Conservation (phyloP, 2,888 invertebrate genomes). For the Neuroscelio doddi region DNA sequence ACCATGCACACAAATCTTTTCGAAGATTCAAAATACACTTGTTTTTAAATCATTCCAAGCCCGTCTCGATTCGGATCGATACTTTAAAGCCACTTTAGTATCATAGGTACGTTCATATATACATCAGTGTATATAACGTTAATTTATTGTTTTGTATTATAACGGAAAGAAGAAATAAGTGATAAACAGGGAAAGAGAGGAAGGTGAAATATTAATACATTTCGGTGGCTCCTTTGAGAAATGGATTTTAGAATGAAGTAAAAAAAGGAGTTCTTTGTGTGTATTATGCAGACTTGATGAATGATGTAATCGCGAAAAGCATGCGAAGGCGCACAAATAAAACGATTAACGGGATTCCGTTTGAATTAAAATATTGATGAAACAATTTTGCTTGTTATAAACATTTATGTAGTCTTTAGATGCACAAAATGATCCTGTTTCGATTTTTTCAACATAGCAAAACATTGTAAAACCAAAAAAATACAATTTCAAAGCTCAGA, state of each 20-base stretch:
- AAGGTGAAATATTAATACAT: slow-evolving; percentile 8
- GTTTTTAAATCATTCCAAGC: slow-evolving; percentile 66
- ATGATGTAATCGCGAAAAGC: not conserved
- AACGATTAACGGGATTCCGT: slow-evolving; percentile 18
- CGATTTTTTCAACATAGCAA: too few relatives aligned
- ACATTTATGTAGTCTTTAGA: too few relatives aligned
- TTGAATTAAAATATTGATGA: too few relatives aligned
- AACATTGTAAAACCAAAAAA: too few relatives aligned
- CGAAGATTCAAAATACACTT: too few relatives aligned
- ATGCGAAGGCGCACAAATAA: slow-evolving; percentile 23
- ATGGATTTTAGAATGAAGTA: too few relatives aligned
- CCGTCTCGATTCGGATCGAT: slow-evolving; percentile 61
- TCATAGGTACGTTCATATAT: slow-evolving; percentile 12
- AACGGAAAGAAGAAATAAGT: slow-evolving; percentile 38
- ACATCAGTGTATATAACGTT: slow-evolving; percentile 52
- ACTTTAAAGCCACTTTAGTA: slow-evolving; percentile 45
- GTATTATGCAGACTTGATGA: not conserved
- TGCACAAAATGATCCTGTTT: too few relatives aligned
- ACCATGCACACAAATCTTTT: too few relatives aligned
- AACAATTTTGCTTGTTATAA: too few relatives aligned
- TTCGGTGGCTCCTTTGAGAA: slow-evolving; percentile 16
- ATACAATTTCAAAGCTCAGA: too few relatives aligned
- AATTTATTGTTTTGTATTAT: slow-evolving; percentile 65
- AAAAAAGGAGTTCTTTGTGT: not conserved
- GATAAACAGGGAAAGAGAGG: slow-evolving; percentile 19